Evolutionary conservation across 2,797 vertebrate species (phyloP).

Genomic region (Cirrhinus molitorella): DNA sequence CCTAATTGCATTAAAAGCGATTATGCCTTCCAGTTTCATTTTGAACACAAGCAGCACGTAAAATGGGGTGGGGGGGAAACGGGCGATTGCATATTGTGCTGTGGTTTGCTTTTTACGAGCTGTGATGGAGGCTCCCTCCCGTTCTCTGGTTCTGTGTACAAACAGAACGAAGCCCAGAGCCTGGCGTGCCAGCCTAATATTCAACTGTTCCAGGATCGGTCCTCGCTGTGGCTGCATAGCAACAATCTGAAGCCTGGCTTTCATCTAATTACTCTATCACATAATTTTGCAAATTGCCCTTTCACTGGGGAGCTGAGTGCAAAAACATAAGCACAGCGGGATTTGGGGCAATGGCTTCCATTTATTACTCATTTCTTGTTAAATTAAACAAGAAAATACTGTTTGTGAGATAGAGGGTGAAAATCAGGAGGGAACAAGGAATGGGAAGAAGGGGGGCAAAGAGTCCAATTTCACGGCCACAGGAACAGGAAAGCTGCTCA

Average conservation of each 20-base stretch:
- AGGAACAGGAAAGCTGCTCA: slow-evolving; percentile 58
- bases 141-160: slow-evolving; percentile 92
- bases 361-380: slow-evolving; percentile 97
- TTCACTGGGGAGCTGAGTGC: slow-evolving; percentile 95
- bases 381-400: slow-evolving; percentile 97
- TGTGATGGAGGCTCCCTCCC: slow-evolving; percentile 92
- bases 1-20: slow-evolving; percentile 97
- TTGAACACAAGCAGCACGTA: slow-evolving; percentile 88
- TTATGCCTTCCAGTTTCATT: slow-evolving; percentile 95
- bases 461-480: slow-evolving; percentile 63
- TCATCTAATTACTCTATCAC: slow-evolving; percentile 99
- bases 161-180: slow-evolving; percentile 92
- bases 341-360: slow-evolving; percentile 92
- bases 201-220: slow-evolving; percentile 78
- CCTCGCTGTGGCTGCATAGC: slow-evolving; percentile 83
- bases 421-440: slow-evolving; percentile 46
- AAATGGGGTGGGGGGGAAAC: slow-evolving; percentile 70
- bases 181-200: slow-evolving; percentile 69
- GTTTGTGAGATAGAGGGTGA: slow-evolving; percentile 77
- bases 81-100: slow-evolving; percentile 78
- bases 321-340: slow-evolving; percentile 90
- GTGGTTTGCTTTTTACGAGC: slow-evolving; percentile 93
- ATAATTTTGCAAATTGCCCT: slow-evolving; percentile 99
- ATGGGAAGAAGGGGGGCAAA: slow-evolving; percentile 38
- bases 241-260: slow-evolving; percentile 91